Evolutionary conservation across 2,797 vertebrate genomes (phyloP), one percentile per base, ranked within the genome.

Genomic region (Champsocephalus esox): DNA sequence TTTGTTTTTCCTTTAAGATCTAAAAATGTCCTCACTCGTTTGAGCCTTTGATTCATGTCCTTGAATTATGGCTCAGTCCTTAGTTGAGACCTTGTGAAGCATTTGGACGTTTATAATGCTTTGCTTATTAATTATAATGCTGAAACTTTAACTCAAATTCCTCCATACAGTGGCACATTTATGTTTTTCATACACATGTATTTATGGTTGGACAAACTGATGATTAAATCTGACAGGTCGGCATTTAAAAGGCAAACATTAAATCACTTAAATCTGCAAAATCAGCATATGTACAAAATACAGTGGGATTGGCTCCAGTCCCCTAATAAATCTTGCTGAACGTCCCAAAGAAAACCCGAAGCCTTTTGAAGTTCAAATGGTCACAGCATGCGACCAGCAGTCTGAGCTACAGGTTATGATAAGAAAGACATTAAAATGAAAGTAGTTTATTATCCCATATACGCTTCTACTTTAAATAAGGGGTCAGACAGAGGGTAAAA

Each of bases 1-100:
- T 91, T 90, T 85, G 73, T 84, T 67, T 83, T 48, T 55, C 64
- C 85, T 84, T 68, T 46, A 55, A 81, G 75, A 76, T 63, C 54
- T 45, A 32, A 87, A 58, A 75, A 51, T 56, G 49, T 38, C 75
- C 57, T 73, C 41, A 41, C 44, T 77, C 38, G 11, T 70, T 65
- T 3, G 14, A 70, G 57, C 50, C n/a, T 67, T 81, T 81, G 13
- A 45, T 75, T 68, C 44, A 32, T 57, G 59, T 68, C 59, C 57
- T 73, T 69, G 52, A 62, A 54, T 64, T 60, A 55, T 66, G 19
- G 4, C 56, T 70, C 66, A 79, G 48, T 82, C 52, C 16, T 44
- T 17, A 19, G 28, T 19, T 73, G 57, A 11, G 4, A 62, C 50
- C 19, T 66, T 16, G 8, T 48, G 43, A 55, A 7, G 12, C 28